phyloP scores from a whole-genome alignment of 2,797 vertebrate genomes.

The Coracias cyanogaster region DNA sequence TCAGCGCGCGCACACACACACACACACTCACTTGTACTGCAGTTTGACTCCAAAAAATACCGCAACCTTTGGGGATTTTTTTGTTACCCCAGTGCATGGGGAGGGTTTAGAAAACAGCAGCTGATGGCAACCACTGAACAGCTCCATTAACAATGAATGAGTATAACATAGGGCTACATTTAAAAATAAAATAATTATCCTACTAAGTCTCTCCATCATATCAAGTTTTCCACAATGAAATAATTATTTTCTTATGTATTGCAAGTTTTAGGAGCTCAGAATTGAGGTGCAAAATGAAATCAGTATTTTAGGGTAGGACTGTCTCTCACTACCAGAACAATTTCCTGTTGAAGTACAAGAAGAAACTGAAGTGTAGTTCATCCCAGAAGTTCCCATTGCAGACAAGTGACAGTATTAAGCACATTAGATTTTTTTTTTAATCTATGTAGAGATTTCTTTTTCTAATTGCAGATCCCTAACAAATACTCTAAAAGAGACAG shows the following conservation, averaged over 20 bases:
- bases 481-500: background rate
- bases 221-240: background rate
- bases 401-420: background rate
- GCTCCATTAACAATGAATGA: background rate
- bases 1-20: background rate
- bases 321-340: background rate
- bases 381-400: background rate
- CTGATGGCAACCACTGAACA: background rate
- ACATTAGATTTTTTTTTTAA: background rate
- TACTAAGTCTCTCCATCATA: too few relatives aligned
- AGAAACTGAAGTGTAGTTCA: background rate
- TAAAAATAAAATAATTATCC: background rate
- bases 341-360: background rate
- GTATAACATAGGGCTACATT: background rate
- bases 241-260: background rate
- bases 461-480: background rate
- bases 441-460: background rate
- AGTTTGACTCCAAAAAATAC: background rate
- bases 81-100: background rate
- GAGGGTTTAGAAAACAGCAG: background rate
- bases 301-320: background rate
- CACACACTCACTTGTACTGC: background rate
- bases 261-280: background rate
- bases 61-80: accelerated
- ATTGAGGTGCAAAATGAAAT: background rate